Evolutionary conservation across 2,888 invertebrate genomes (phyloP), one percentile per base, ranked within the genome.

Genomic region (Cheilosia variabilis): DNA sequence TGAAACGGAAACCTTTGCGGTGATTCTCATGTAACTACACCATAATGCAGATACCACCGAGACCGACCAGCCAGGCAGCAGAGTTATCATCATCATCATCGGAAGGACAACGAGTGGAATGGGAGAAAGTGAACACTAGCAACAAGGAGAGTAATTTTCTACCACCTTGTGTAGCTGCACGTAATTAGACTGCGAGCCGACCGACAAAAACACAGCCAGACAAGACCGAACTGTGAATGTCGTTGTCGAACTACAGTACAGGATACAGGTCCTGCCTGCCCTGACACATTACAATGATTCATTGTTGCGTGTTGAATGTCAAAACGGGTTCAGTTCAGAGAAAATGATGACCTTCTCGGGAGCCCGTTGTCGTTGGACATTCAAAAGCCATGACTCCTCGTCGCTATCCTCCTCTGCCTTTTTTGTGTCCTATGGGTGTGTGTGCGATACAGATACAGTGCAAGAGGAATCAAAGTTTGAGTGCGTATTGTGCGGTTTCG

Each of bases 301-400:
- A 53, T 78, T 82, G 77, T 68, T 72, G 68, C 57, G 57, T 68
- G 50, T 50, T 78, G 50, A 72, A 72, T 73, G 78, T 63, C 73
- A 62, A 31, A 52, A 60, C 52, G 52, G 58, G 43, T 62, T 60
- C 53, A 50, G 19, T 62, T 66, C 53, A 55, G 19, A 43, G 57
- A 24, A 41, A 58, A 52, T 43, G 63, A 66, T 50, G 60, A 41
- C 47, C 62, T 58, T 53, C 58, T 55, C 57, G 9, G 22, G 57
- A 68, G 34, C 62, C 2, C 9, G 31, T 31, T 2, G 7, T 9
- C 31, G 9, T 9, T 31, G 31, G 31, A 45, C 52, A 31, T 50
- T 69, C 63, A 71, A 65, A 58, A 53, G 71, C 43, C n/a, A 37
- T 13, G 37, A 19, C 34, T 34, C 27, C 27, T 27, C 6, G 27